These are phyloP conservation scores for Lepilemur septentrionalis DNA, from an alignment of 2,797 vertebrate species.

Conservation along the genomic window DNA sequence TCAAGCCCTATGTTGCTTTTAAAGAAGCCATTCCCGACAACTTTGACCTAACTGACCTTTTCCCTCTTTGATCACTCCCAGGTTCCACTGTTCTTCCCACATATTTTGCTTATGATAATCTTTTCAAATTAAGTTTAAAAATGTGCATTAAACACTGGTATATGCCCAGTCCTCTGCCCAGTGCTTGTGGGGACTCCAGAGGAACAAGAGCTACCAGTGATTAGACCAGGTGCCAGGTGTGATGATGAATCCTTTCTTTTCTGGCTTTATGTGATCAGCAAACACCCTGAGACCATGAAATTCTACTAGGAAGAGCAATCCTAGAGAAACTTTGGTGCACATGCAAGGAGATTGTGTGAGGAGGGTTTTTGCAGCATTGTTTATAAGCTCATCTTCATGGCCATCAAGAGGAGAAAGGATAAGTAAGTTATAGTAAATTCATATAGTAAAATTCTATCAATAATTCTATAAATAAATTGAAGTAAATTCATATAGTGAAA, in stretches of 20 bases:
- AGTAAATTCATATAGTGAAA: not conserved
- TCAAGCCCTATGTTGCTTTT: not conserved
- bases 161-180: not conserved
- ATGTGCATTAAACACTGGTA: not conserved
- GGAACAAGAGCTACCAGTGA: not conserved
- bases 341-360: not conserved
- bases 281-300: not conserved
- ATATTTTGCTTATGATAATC: not conserved
- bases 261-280: not conserved
- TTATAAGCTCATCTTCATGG: not conserved
- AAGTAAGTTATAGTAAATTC: not conserved
- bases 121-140: conserved; percentile 29
- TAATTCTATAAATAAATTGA: not conserved
- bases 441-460: not conserved
- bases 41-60: not conserved
- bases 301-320: not conserved
- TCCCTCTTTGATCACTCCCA: not conserved
- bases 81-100: not conserved
- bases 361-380: not conserved
- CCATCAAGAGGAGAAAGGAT: not conserved
- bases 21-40: not conserved
- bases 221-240: not conserved
- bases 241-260: not conserved
- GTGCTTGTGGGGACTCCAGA: not conserved
- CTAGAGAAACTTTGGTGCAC: not conserved